Evolutionary conservation across 2,888 invertebrate species (phyloP).

Genomic region (Baccha elongata): DNA sequence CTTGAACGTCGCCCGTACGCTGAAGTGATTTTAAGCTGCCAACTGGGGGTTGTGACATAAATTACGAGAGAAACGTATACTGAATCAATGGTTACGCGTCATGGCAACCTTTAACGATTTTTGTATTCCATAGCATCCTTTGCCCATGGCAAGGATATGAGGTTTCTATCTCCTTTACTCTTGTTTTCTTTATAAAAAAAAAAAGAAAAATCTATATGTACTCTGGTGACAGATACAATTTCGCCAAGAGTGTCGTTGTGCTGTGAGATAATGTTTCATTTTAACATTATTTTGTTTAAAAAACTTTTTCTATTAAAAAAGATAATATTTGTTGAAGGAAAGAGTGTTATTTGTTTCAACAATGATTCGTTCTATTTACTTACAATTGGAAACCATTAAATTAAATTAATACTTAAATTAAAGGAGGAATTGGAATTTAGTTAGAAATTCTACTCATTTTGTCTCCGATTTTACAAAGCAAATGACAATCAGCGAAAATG

Average conservation of each 20-base stretch:
- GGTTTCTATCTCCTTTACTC: neutral
- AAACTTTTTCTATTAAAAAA: neutral
- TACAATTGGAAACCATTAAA: too few species aligned
- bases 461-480: too few species aligned
- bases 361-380: too few species aligned
- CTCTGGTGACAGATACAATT: neutral
- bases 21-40: conserved; percentile 54
- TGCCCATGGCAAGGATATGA: neutral
- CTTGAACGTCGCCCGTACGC: conserved; percentile 40
- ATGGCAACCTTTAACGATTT: conserved; percentile 59
- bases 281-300: neutral
- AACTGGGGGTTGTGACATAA: conserved; percentile 55
- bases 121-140: neutral
- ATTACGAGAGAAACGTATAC: conserved; percentile 47
- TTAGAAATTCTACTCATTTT: too few species aligned
- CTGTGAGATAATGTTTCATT: neutral
- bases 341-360: neutral
- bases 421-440: too few species aligned
- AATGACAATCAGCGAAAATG: too few species aligned
- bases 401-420: too few species aligned
- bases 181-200: neutral
- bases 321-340: neutral
- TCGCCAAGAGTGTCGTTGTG: neutral
- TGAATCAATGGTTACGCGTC: conserved; percentile 52
- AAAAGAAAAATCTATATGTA: neutral